These are phyloP conservation scores for Drosophila triauraria DNA, from an alignment of 1,140 invertebrate genomes.

Conservation along the genomic window DNA sequence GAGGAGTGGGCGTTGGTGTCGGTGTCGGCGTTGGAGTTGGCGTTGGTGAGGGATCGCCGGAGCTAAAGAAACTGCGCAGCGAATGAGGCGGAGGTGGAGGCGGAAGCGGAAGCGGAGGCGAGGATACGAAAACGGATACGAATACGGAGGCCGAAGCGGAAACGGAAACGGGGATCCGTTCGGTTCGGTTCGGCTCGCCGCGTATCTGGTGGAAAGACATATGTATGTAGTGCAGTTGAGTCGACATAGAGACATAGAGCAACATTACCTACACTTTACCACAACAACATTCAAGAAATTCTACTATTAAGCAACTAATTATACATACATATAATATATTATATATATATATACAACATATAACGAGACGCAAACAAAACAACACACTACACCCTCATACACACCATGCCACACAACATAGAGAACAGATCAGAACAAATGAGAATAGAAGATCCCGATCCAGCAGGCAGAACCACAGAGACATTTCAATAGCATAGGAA, in stretches of 20 bases:
- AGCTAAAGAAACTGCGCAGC: conserved; percentile 83
- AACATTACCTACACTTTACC: conserved; percentile 83
- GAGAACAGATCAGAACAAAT: conserved; percentile 21
- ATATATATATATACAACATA: conserved; percentile 78
- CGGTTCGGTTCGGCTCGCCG: conserved; percentile 21
- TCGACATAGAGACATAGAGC: conserved; percentile 70
- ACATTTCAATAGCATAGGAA: conserved; percentile 56
- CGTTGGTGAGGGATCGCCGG: conserved; percentile 67
- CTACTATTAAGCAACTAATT: conserved; percentile 82
- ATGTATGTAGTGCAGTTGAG: conserved; percentile 82
- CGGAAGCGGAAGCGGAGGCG: conserved; percentile 9
- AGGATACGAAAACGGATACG: conserved; percentile 24
- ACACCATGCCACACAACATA: conserved; percentile 23
- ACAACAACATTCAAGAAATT: conserved; percentile 84
- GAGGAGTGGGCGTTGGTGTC: background rate
- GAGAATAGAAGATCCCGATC: conserved; percentile 46
- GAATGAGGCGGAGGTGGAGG: conserved; percentile 64
- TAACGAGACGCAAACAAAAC: conserved; percentile 55
- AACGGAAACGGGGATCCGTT: conserved; percentile 31
- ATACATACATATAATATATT: conserved; percentile 82
- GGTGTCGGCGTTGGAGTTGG: conserved; percentile 18
- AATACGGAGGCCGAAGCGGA: conserved; percentile 13
- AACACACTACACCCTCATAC: conserved; percentile 20
- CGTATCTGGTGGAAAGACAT: conserved; percentile 82
- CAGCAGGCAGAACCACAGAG: conserved; percentile 35